phyloP scores from a whole-genome alignment of 2,888 invertebrate species.

The Watsonalla binaria region DNA sequence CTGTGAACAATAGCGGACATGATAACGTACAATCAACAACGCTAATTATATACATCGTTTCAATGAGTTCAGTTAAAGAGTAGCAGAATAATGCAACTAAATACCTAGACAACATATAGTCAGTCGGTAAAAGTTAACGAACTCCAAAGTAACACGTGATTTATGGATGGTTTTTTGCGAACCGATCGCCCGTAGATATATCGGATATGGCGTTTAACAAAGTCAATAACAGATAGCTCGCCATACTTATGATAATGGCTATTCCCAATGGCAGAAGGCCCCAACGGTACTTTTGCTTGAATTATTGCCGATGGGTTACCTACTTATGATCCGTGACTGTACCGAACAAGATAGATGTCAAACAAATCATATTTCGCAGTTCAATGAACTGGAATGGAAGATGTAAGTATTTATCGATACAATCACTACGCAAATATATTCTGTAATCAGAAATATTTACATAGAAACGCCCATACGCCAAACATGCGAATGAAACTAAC shows the following conservation, averaged over 20 bases:
- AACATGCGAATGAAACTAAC: background rate
- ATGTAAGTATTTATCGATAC: background rate
- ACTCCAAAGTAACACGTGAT: slow-evolving; percentile 11
- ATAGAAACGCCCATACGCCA: background rate
- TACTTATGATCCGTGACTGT: slow-evolving; percentile 25
- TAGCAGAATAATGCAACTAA: slow-evolving; percentile 14
- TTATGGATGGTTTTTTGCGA: slow-evolving; percentile 7
- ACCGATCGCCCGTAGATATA: slow-evolving; percentile 24
- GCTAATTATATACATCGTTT: background rate
- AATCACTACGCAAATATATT: slow-evolving; percentile 1
- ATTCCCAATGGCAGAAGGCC: slow-evolving; percentile 23
- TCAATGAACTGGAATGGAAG: slow-evolving; percentile 18
- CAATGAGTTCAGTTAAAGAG: slow-evolving; percentile 9
- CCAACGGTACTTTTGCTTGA: slow-evolving; percentile 50
- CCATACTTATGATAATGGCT: slow-evolving; percentile 39
- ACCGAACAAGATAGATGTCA: slow-evolving; percentile 20
- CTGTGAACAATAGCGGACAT: background rate
- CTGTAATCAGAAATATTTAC: slow-evolving; percentile 1
- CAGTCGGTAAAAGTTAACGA: slow-evolving; percentile 27
- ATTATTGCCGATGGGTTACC: slow-evolving; percentile 33
- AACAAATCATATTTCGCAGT: slow-evolving; percentile 18
- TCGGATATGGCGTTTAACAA: slow-evolving; percentile 35
- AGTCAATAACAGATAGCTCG: slow-evolving; percentile 41
- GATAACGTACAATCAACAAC: background rate
- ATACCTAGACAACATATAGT: slow-evolving; percentile 20